Conservation (phyloP, 2,888 invertebrate genomes). For the Dusona sp. region DNA sequence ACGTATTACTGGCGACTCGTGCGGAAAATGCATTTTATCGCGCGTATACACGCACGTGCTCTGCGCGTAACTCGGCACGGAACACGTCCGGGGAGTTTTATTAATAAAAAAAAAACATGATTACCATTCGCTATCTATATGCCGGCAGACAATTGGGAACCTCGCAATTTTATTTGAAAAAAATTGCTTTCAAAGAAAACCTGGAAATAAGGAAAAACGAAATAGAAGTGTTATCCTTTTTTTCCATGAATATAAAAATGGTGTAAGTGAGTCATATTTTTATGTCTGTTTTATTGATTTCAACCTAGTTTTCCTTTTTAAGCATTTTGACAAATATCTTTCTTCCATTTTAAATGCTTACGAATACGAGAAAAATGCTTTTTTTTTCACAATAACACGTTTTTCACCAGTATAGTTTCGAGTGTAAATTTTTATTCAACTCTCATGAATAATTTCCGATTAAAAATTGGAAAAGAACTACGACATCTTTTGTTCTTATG, state of each 20-base stretch:
- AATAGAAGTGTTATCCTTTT: background rate
- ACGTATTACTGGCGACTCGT: conserved; percentile 57
- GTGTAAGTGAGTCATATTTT: background rate
- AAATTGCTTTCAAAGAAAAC: background rate
- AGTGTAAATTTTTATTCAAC: background rate
- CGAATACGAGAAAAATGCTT: too few relatives aligned
- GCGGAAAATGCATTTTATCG: conserved; percentile 63
- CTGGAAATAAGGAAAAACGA: background rate
- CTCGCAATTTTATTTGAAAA: background rate
- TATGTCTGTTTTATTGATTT: background rate
- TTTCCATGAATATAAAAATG: background rate
- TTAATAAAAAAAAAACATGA: conserved; percentile 5
- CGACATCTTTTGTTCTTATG: background rate
- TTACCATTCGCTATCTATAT: background rate
- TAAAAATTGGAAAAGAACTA: too few relatives aligned
- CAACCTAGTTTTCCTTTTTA: background rate
- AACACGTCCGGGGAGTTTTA: conserved; percentile 9
- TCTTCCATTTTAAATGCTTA: background rate
- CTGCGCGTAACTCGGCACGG: conserved; percentile 57
- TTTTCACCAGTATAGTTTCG: too few relatives aligned
- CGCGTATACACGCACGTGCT: conserved; percentile 69
- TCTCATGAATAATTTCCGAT: too few relatives aligned
- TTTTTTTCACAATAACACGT: too few relatives aligned
- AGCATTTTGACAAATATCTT: background rate
- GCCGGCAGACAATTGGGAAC: background rate